Percentiles rank a stretch among this genome's conserved stretches.
Conservation (phyloP, 1,140 invertebrate species). For the Tribolium castaneum region DNA sequence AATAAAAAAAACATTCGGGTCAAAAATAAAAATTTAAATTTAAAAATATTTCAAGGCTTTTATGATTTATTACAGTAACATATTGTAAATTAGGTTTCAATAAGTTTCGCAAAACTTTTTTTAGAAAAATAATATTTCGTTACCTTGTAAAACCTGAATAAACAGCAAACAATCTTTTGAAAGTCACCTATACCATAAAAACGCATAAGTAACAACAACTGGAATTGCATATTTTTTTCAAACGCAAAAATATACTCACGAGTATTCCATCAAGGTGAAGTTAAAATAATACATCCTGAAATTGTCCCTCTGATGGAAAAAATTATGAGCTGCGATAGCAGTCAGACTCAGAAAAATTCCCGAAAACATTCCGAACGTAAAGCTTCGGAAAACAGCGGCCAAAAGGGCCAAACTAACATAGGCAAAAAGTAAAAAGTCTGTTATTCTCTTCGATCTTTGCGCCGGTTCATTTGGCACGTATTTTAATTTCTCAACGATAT, state of each 20-base stretch:
- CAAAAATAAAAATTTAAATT: no score
- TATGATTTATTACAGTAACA: no score
- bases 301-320: slow-evolving; percentile 82
- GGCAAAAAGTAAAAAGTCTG: slow-evolving; percentile 67
- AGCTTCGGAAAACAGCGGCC: slow-evolving; percentile 66
- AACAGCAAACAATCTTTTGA: no score
- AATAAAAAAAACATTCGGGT: no score
- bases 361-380: slow-evolving; percentile 63
- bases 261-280: slow-evolving; percentile 72
- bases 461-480: slow-evolving; percentile 55
- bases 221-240: not conserved
- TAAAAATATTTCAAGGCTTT: no score
- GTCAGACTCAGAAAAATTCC: slow-evolving; percentile 71
- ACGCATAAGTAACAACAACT: no score
- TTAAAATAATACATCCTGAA: slow-evolving; percentile 88
- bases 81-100: no score
- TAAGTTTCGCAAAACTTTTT: no score
- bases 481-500: slow-evolving; percentile 62
- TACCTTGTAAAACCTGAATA: no score
- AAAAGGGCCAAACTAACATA: slow-evolving; percentile 68
- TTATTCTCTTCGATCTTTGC: slow-evolving; percentile 66
- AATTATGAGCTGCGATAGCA: slow-evolving; percentile 79
- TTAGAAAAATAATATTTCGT: no score
- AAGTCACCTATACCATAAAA: no score
- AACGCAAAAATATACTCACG: slow-evolving; percentile 60